Conservation (phyloP, 2,113 vertebrate genomes). For the Micronycteris hirsuta region DNA sequence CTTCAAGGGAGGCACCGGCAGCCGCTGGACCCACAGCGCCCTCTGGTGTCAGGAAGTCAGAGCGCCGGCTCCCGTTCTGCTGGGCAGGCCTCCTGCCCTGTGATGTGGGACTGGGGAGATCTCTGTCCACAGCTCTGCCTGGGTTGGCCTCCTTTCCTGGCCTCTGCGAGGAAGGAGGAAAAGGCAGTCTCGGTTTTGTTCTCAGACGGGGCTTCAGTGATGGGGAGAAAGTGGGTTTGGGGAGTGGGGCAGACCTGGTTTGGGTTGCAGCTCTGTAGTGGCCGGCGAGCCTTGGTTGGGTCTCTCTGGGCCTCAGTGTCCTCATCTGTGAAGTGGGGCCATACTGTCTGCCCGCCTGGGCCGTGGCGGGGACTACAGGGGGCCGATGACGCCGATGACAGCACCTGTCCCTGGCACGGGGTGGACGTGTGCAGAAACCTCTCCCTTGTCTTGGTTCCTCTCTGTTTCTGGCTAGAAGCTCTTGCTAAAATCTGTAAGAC, state of each 20-base stretch:
- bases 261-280: background rate
- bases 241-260: background rate
- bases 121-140: background rate
- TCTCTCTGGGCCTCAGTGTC: background rate
- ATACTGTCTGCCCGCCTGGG: fast-evolving
- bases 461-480: no score
- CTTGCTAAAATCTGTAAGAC: background rate
- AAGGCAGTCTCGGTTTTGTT: background rate
- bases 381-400: background rate
- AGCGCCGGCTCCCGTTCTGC: background rate
- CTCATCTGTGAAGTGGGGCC: background rate
- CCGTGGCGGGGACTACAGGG: background rate
- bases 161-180: background rate
- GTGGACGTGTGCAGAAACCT: fast-evolving
- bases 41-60: background rate
- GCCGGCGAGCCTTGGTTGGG: background rate
- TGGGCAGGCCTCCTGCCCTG: background rate
- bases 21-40: background rate
- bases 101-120: fast-evolving
- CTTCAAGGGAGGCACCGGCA: fast-evolving
- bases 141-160: background rate
- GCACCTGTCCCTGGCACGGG: background rate
- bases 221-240: background rate
- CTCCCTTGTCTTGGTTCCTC: background rate
- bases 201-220: background rate